A percentile compares a stretch with the other conserved stretches of the same genome.
Evolutionary conservation across 2,113 vertebrate species (phyloP).

Genomic region (Brachypteracias leptosomus): DNA sequence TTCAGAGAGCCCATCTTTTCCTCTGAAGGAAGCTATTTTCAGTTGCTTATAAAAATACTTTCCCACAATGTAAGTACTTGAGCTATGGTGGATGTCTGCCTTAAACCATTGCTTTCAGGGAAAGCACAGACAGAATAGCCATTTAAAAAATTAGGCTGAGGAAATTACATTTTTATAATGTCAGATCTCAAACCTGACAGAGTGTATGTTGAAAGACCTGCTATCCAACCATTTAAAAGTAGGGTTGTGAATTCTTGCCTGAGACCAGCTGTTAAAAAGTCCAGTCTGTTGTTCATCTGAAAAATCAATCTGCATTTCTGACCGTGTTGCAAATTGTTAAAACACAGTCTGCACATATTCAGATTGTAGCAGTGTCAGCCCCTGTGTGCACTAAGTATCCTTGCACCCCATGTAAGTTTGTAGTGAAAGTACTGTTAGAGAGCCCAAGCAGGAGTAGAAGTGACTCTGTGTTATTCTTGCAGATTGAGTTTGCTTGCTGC

Average conservation of each 20-base stretch:
- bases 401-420: rapidly evolving
- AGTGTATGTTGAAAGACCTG: background rate
- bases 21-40: background rate
- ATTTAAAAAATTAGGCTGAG: background rate
- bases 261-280: background rate
- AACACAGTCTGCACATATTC: background rate
- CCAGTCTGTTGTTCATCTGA: background rate
- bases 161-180: background rate
- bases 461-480: background rate
- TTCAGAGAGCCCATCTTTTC: background rate
- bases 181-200: background rate
- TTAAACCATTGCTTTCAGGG: background rate
- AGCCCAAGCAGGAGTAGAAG: background rate
- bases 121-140: background rate
- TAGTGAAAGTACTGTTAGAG: background rate
- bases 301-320: background rate
- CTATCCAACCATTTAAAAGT: background rate
- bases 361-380: background rate
- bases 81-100: background rate
- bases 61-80: background rate
- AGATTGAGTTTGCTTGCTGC: background rate
- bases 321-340: background rate
- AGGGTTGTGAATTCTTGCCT: background rate
- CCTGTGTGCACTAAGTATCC: background rate
- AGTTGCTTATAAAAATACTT: background rate